Evolutionary conservation across 2,888 invertebrate species (phyloP).

Genomic region (Eupithecia inturbata): DNA sequence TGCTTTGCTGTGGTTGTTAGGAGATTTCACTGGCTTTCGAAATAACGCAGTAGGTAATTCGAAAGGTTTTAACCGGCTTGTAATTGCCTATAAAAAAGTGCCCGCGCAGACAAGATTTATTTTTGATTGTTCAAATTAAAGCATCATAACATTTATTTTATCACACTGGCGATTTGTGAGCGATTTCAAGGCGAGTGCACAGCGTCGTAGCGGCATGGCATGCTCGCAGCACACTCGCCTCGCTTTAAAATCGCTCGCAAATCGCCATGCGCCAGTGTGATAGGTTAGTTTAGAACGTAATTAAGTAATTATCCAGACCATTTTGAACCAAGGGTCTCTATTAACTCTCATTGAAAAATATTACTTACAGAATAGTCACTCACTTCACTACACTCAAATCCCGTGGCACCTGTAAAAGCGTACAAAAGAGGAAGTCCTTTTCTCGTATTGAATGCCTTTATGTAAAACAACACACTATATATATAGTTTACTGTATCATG

Average conservation of each 20-base stretch:
- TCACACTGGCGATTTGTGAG: too few species aligned
- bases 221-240: too few species aligned
- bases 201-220: too few species aligned
- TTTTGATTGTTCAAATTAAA: neutral
- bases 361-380: neutral
- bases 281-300: too few species aligned
- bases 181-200: too few species aligned
- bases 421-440: neutral
- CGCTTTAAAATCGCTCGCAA: too few species aligned
- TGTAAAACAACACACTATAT: neutral
- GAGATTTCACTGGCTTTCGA: neutral
- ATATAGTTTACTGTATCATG: neutral
- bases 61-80: neutral
- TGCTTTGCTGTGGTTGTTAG: neutral
- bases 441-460: neutral
- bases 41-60: neutral
- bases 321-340: too few species aligned
- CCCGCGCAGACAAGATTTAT: neutral
- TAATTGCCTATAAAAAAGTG: too few species aligned
- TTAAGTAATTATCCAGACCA: neutral
- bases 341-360: neutral
- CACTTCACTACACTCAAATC: neutral
- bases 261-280: too few species aligned
- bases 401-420: neutral
- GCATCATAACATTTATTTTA: neutral